These are phyloP conservation scores for Oscheius sp. DNA, from an alignment of 2,888 invertebrate species.

Conservation along the genomic window DNA sequence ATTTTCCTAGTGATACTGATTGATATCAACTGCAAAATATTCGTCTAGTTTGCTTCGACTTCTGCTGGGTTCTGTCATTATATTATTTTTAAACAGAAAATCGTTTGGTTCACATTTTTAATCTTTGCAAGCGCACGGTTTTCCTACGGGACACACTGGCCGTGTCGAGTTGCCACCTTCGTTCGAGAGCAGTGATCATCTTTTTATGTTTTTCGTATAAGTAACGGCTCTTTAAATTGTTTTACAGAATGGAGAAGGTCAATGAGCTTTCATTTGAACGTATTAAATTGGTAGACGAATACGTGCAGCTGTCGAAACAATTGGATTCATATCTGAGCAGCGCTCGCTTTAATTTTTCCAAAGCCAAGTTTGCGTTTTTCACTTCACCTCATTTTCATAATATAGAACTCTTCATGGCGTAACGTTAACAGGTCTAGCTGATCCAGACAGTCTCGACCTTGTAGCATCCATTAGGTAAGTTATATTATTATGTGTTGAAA, in stretches of 20 bases:
- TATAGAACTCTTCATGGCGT: conserved; percentile 27
- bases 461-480: background rate
- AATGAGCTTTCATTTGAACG: conserved; percentile 31
- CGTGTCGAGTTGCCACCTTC: too few species aligned
- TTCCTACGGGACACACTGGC: too few species aligned
- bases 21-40: too few species aligned
- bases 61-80: too few species aligned
- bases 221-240: too few species aligned
- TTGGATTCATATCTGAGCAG: conserved; percentile 2
- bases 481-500: background rate
- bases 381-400: background rate
- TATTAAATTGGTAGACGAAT: conserved; percentile 24
- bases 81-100: too few species aligned
- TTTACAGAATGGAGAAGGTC: conserved; percentile 22
- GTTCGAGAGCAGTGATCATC: too few species aligned
- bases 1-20: too few species aligned
- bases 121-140: too few species aligned
- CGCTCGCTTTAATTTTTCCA: conserved; percentile 22
- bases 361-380: conserved; percentile 28
- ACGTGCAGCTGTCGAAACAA: conserved; percentile 4
- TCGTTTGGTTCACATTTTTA: too few species aligned
- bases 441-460: conserved; percentile 20
- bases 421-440: conserved; percentile 15
- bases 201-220: too few species aligned
- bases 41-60: too few species aligned